Percentiles rank a stretch among this genome's conserved stretches.
These are phyloP conservation scores for Geococcyx californianus DNA, from an alignment of 2,113 vertebrate genomes.

Conservation along the genomic window DNA sequence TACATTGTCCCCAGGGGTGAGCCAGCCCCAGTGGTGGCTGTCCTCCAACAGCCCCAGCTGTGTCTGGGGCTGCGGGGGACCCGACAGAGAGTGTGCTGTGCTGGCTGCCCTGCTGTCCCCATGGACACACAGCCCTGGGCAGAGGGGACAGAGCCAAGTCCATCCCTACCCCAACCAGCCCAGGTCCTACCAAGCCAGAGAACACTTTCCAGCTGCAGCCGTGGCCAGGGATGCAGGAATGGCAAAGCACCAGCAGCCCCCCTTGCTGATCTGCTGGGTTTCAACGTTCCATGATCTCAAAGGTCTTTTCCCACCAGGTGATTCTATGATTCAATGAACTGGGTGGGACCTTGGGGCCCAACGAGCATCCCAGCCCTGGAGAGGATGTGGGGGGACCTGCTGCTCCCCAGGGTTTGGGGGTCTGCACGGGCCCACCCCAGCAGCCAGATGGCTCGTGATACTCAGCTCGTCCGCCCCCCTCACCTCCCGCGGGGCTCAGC, in stretches of 20 bases:
- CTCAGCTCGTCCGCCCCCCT: fast-evolving
- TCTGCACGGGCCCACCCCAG: not conserved
- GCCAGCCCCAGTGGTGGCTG: not conserved
- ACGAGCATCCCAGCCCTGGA: no score
- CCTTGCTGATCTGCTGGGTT: not conserved
- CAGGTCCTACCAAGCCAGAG: not conserved
- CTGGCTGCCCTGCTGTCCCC: not conserved
- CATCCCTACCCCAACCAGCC: not conserved
- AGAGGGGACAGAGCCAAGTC: not conserved
- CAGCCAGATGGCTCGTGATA: not conserved
- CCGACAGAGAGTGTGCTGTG: fast-evolving
- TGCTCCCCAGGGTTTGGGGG: not conserved
- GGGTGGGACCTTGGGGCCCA: fast-evolving
- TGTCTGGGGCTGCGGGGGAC: not conserved
- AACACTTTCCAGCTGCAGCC: fast-evolving
- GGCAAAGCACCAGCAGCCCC: not conserved
- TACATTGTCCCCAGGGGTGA: not conserved
- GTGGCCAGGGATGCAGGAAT: no score
- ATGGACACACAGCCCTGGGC: not conserved
- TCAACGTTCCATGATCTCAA: no score
- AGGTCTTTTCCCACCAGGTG: no score
- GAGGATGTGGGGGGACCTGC: not conserved
- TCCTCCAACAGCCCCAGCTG: not conserved
- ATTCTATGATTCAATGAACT: no score
- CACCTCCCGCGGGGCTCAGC: not conserved